Evolutionary conservation across 2,797 vertebrate genomes (phyloP), one percentile per base, ranked within the genome.

Genomic region (Paratrypauchen microcephalus): DNA sequence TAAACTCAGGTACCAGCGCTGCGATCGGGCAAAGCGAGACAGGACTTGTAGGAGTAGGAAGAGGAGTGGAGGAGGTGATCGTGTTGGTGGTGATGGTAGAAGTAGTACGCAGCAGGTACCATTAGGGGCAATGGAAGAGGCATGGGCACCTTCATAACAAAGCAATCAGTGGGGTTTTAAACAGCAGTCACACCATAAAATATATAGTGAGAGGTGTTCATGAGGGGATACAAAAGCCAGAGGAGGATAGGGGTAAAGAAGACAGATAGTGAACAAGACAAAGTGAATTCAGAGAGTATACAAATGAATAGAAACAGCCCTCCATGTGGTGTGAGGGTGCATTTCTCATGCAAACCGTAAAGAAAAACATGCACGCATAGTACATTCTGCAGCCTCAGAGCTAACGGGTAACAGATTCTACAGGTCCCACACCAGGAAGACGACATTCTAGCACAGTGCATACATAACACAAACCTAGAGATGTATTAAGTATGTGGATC

Each of bases 111-210:
- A 93, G 92, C 93, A 93, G 92, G 91, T 93, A 93, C 93, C 93
- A 91, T 91, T 93, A 93, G 92, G 93, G 93, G 88, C 93, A 94
- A 94, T 94, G 93, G 93, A 94, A 93, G 92, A 94, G 91, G 92
- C 91, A 91, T 93, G 92, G 92, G 92, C 92, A 95, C 94, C 94
- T 95, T 94, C 93, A 92, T 93, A 94, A 95, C 93, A 95, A 94
- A 95, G 93, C 94, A 95, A 94, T 94, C 93, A 94, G 93, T 93
- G 92, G 91, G 92, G 91, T 91, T 94, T 93, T 90, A 94, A 92
- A 94, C 92, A 93, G 88, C 90, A 94, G 86, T 93, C 88, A 94
- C 91, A 91, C 93, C 89, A 93, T 92, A 82, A 92, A 91, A 90
- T 86, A 90, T 88, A 89, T 86, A 92, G 89, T 90, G 90, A 87